Evolutionary conservation across 2,797 vertebrate genomes (phyloP), one percentile per base, ranked within the genome.

Genomic region (Gymnothorax reevesii): DNA sequence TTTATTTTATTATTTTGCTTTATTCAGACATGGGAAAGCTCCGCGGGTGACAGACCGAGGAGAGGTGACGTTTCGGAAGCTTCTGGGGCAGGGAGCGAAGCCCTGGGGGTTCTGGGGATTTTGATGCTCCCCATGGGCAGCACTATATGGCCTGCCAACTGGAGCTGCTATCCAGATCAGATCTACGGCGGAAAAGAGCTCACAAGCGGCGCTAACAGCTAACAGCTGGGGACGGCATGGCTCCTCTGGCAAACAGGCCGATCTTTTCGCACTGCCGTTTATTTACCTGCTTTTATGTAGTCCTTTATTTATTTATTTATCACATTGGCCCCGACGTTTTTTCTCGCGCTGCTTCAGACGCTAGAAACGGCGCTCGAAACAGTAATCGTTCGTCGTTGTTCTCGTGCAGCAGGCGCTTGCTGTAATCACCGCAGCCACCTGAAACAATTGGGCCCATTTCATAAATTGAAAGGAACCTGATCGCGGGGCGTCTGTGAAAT

Each of bases 341-440:
- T 42, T 49, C 25, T 75, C 7, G 49, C 33, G 7, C 13, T 22
- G 49, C 49, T n/a, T 54, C 15, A 7, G 49, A 52, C 22, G 49
- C n/a, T 79, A 79, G 42, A 54, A 79, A 54, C 49, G 4, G 49
- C 12, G 27, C 27, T 49, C 85, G 52, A 88, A 88, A 90, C 75
- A 86, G 86, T 59, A 59, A 82, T 84, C 88, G 83, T 27, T 83
- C 60, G 86, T 79, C 77, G 89, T 71, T 90, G 84, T 87, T 22
- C 86, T 87, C 89, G 69, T 90, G 27, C 82, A 82, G 79, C 1
- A 60, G 83, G 86, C n/a, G 27, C 64, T 54, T 33, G 62, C 7
- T n/a, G 87, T 87, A 85, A 75, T 85, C 83, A 83, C 84, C n/a
- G 25, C 57, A 57, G 42, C 27, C 57, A 49, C 83, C 83, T 83